Percentiles rank a stretch among this genome's conserved stretches.
phyloP scores from a whole-genome alignment of 2,113 vertebrate genomes.

The Sakesphorus luctuosus region DNA sequence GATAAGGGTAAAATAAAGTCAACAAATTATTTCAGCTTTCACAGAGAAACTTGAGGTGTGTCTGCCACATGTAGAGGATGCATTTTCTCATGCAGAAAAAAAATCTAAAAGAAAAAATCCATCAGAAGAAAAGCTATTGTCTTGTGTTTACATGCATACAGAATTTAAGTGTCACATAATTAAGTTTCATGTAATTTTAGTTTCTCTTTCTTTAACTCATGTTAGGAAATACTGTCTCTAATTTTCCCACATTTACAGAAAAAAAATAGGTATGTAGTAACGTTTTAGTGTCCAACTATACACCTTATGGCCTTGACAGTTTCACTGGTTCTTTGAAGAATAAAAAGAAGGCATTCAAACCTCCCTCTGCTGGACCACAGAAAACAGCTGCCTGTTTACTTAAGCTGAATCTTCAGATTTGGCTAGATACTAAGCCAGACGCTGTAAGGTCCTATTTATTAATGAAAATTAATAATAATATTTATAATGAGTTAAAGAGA shows the following conservation, averaged over 20 bases:
- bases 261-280: not conserved
- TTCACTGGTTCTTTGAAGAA: not conserved
- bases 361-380: not conserved
- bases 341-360: not conserved
- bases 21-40: not conserved
- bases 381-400: not conserved
- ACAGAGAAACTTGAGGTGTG: not conserved
- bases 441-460: not conserved
- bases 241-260: not conserved
- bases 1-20: not conserved
- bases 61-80: not conserved
- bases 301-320: not conserved
- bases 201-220: not conserved
- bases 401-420: not conserved
- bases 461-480: not conserved
- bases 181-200: not conserved
- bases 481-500: not conserved
- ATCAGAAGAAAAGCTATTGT: not conserved
- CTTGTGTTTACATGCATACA: not conserved
- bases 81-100: not conserved
- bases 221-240: not conserved
- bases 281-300: not conserved
- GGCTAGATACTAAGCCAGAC: not conserved
- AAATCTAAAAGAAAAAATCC: not conserved
- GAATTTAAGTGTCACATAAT: not conserved